These are phyloP conservation scores for Linhomoeus sp. DNA, from an alignment of 2,888 invertebrate species.

Conservation along the genomic window DNA sequence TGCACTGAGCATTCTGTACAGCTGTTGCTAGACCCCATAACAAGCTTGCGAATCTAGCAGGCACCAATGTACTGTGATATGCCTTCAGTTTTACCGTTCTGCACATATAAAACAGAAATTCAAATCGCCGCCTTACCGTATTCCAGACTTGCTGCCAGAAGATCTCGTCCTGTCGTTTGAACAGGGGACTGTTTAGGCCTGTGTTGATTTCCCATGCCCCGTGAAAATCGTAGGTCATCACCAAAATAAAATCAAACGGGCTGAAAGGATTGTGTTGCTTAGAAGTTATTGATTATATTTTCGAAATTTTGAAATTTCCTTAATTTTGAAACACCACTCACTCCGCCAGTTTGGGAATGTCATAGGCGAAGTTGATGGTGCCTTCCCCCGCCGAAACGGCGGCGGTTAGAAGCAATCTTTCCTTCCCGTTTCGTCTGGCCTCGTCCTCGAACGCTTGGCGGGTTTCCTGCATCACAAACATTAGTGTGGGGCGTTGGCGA, in stretches of 20 bases:
- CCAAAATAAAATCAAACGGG: slow-evolving; percentile 15
- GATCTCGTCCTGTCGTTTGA: slow-evolving; percentile 10
- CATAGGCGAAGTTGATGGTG: slow-evolving; percentile 66
- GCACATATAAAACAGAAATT: no score
- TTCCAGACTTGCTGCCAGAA: slow-evolving; percentile 15
- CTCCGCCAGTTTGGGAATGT: slow-evolving; percentile 36
- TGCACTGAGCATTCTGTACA: no score
- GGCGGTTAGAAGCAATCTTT: slow-evolving; percentile 51
- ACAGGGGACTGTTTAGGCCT: slow-evolving; percentile 16
- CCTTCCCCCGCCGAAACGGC: slow-evolving; percentile 74
- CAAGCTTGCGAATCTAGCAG: no score
- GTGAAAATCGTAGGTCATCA: slow-evolving; percentile 21
- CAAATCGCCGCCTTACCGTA: no score
- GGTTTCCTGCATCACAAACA: slow-evolving; percentile 13
- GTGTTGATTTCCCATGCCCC: slow-evolving; percentile 15
- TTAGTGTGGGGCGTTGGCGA: neutral
- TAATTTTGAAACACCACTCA: slow-evolving; percentile 2
- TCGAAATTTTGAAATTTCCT: neutral
- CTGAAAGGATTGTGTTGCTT: slow-evolving; percentile 5
- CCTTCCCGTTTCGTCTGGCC: slow-evolving; percentile 10
- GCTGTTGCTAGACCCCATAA: no score
- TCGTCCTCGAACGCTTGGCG: slow-evolving; percentile 16
- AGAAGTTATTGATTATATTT: neutral
- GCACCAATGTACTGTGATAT: no score
- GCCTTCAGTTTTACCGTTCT: no score